A percentile compares a stretch with the other conserved stretches of the same genome.
Evolutionary conservation across 2,113 vertebrate genomes (phyloP).

Genomic region (Chloropsis cyanopogon): DNA sequence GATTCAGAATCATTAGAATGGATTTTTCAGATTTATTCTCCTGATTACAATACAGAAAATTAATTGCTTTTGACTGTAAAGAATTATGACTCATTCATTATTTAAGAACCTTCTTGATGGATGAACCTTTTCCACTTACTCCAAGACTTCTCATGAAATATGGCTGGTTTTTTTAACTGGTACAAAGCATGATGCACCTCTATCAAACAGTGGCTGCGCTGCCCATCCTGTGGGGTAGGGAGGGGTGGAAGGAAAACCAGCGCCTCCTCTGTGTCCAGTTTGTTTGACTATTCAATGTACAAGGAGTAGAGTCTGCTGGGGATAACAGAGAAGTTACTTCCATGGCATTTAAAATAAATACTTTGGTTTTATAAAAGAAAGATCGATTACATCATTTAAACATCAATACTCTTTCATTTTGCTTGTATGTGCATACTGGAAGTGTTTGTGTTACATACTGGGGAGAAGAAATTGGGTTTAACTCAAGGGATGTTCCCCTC

Average conservation of each 20-base stretch:
- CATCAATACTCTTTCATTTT: background rate
- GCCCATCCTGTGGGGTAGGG: background rate
- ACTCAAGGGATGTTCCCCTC: background rate
- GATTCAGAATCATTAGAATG: conserved; percentile 21
- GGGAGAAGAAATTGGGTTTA: background rate
- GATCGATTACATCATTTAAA: background rate
- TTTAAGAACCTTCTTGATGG: conserved; percentile 48
- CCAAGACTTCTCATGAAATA: background rate
- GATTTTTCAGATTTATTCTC: conserved; percentile 50
- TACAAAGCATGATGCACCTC: background rate
- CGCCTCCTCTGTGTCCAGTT: background rate
- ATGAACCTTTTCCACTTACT: conserved; percentile 7
- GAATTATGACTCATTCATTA: conserved; percentile 47
- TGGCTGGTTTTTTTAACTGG: background rate
- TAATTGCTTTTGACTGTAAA: conserved; percentile 57
- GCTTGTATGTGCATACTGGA: background rate
- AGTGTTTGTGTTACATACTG: background rate
- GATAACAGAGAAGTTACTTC: background rate
- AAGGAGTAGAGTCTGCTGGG: background rate
- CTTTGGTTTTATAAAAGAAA: background rate
- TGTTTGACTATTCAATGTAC: background rate
- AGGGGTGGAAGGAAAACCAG: background rate
- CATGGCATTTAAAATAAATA: background rate
- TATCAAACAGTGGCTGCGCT: background rate
- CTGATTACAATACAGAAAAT: conserved; percentile 54